Conservation (phyloP, 2,888 invertebrate species). For the Vesta saturnalis region DNA sequence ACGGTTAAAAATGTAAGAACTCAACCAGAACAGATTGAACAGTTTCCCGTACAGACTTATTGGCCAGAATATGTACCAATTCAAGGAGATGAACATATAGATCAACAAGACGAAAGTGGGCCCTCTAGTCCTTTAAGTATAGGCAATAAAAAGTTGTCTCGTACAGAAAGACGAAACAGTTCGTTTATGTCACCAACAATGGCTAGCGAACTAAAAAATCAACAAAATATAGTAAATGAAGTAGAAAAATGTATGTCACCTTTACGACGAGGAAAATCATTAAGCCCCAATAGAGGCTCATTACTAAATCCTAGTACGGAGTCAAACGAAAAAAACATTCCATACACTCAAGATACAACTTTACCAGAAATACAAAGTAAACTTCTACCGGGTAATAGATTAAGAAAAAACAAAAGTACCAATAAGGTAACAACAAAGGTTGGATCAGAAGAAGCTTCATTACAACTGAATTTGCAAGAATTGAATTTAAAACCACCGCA, state of each 20-base stretch:
- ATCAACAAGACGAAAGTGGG: too few relatives aligned
- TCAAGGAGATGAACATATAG: not conserved
- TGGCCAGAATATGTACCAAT: not conserved
- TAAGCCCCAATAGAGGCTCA: slow-evolving; percentile 48
- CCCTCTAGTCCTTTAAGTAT: too few relatives aligned
- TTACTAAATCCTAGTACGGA: too few relatives aligned
- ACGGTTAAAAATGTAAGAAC: slow-evolving; percentile 36
- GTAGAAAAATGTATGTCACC: slow-evolving; percentile 51
- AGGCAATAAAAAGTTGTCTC: not conserved
- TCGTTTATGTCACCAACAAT: slow-evolving; percentile 58
- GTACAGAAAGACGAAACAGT: not conserved
- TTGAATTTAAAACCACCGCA: too few relatives aligned
- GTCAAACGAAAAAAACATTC: not conserved
- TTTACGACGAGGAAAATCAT: slow-evolving; percentile 51
- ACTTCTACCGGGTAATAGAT: too few relatives aligned
- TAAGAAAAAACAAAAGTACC: too few relatives aligned
- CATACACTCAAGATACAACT: too few relatives aligned
- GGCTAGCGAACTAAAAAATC: slow-evolving; percentile 56
- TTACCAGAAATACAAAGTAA: too few relatives aligned
- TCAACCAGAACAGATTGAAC: not conserved
- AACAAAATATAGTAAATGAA: slow-evolving; percentile 49
- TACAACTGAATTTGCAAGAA: too few relatives aligned
- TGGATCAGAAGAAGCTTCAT: too few relatives aligned
- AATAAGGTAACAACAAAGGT: too few relatives aligned
- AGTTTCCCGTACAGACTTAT: not conserved